Evolutionary conservation across 53 echinoderm and acorn worm genomes (phyloP), one percentile per base, ranked within the genome.

Genomic region (Arbacia lixula): DNA sequence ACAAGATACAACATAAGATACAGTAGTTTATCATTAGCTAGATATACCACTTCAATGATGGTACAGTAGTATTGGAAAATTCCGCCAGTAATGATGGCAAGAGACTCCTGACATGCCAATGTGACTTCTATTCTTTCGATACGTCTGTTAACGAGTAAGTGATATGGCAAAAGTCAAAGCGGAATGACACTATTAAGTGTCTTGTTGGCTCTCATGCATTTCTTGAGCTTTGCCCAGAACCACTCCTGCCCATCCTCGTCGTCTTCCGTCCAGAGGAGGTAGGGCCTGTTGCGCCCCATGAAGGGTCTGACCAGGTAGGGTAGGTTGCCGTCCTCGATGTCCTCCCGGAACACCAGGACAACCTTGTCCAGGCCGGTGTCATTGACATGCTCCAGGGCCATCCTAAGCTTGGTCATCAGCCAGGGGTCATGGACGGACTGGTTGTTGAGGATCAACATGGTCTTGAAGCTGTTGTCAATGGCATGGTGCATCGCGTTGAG

Each of bases 301-400:
- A 75, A 54, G 1, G 54, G 36, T 25, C 75, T 75, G n/a, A 72
- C 72, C 22, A 72, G 43, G 4, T 72, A 72, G 12, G 72, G 72
- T 17, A 72, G 50, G n/a, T 49, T 36, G 29, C 26, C 72, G 14
- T 51, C 31, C 12, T 72, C 27, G 16, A 72, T 72, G 51, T 72
- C 72, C 6, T 72, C 72, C 32, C 50, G 0, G 53, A 74, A 74
- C 31, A 74, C 49, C 36, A 74, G 34, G 54, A 74, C 32, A 33
- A 74, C 34, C 74, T 74, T 74, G 27, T 74, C 74, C 33, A 74
- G 33, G 14, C 30, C 52, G 11, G 74, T 74, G 53, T 74, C 74
- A 34, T 74, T 74, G 26, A 74, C 43, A 34, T 74, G 74, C 54
- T 74, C 74, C 19, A 74, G n/a, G 53, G 74, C 51, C 53, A 74